A percentile compares a stretch with the other conserved stretches of the same genome.
phyloP scores from a whole-genome alignment of 2,797 vertebrate genomes.

The Paguma larvata region DNA sequence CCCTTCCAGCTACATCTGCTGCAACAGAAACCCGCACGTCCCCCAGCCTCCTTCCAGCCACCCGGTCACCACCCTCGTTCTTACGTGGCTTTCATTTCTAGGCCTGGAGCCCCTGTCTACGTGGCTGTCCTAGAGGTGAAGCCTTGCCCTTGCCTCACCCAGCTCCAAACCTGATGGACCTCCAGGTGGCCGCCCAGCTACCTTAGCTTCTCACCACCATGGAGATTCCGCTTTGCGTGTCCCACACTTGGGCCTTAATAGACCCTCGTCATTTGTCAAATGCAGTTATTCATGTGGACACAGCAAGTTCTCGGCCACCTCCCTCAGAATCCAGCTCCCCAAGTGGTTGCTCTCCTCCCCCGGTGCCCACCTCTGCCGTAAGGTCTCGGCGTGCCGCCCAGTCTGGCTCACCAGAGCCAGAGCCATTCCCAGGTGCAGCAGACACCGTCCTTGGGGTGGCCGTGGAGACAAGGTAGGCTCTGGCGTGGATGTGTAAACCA shows the following conservation, averaged over 20 bases:
- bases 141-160: not conserved
- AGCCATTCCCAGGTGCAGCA: not conserved
- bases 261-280: not conserved
- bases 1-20: not conserved
- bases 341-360: fast-evolving
- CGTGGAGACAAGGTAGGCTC: fast-evolving
- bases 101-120: not conserved
- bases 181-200: not conserved
- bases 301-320: not conserved
- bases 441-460: fast-evolving
- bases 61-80: not conserved
- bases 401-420: not conserved
- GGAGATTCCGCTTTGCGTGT: not conserved
- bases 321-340: not conserved
- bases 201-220: not conserved
- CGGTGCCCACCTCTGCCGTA: not conserved
- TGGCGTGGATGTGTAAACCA: not conserved
- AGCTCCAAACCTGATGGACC: not conserved
- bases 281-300: not conserved
- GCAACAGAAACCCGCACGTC: not conserved
- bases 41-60: not conserved
- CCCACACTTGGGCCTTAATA: not conserved
- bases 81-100: not conserved
- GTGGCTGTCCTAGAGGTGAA: not conserved
- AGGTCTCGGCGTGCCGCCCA: not conserved